A percentile compares a stretch with the other conserved stretches of the same genome.
These are phyloP conservation scores for Megalonaias nervosa DNA, from an alignment of 1,140 invertebrate genomes.

Conservation along the genomic window DNA sequence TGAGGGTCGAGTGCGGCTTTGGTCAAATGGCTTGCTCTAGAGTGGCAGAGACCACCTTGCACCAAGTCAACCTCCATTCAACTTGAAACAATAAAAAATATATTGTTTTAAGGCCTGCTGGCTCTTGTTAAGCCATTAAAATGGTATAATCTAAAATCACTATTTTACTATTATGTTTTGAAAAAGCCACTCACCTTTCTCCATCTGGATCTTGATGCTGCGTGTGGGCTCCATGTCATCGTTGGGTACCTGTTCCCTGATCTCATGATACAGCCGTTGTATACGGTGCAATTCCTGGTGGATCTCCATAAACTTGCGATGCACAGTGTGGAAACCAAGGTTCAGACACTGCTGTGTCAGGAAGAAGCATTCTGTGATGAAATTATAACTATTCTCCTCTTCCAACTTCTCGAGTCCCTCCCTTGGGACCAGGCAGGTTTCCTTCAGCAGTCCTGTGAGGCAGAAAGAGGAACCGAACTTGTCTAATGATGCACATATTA, in stretches of 20 bases:
- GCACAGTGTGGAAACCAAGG: conserved; percentile 84
- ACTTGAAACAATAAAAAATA: background rate
- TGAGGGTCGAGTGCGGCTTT: background rate
- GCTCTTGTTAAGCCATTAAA: background rate
- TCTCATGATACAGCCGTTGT: conserved; percentile 81
- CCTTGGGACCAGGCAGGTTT: conserved; percentile 84
- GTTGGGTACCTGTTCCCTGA: conserved; percentile 46
- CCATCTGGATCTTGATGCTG: conserved; percentile 78
- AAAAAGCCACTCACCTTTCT: conserved; percentile 67
- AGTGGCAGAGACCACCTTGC: background rate
- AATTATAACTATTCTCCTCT: conserved; percentile 76
- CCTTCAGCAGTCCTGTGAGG: conserved; percentile 76
- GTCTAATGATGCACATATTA: background rate
- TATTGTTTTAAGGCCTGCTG: background rate
- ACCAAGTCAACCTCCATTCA: background rate
- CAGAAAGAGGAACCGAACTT: background rate
- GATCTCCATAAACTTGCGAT: conserved; percentile 81
- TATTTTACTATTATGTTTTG: background rate
- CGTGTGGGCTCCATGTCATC: conserved; percentile 74
- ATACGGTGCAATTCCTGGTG: conserved; percentile 83
- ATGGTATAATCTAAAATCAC: background rate
- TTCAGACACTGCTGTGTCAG: conserved; percentile 89
- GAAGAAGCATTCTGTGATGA: conserved; percentile 92
- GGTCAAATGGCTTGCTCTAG: background rate
- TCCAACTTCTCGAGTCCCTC: conserved; percentile 75